Evolutionary conservation across 2,797 vertebrate genomes (phyloP).

Genomic region (Falco cherrug): DNA sequence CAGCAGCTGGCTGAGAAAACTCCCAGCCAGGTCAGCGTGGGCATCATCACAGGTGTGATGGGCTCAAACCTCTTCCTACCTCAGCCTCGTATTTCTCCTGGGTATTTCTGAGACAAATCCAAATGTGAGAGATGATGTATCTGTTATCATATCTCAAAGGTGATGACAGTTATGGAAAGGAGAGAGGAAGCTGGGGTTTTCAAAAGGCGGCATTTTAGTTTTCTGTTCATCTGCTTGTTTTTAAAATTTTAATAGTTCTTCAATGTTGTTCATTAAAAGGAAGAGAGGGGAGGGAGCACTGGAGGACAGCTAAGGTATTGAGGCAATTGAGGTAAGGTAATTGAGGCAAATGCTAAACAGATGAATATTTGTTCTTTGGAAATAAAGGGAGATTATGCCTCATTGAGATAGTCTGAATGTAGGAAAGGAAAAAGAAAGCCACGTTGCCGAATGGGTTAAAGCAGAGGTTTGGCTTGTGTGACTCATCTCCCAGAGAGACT

Average conservation of each 20-base stretch:
- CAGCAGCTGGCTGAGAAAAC: background rate
- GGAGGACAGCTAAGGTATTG: fast-evolving
- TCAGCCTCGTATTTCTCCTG: background rate
- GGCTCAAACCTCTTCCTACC: background rate
- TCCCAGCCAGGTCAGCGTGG: fast-evolving
- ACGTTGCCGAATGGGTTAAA: background rate
- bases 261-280: background rate
- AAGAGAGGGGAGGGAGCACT: background rate
- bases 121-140: background rate
- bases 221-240: background rate
- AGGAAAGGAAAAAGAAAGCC: background rate
- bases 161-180: background rate
- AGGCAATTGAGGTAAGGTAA: background rate
- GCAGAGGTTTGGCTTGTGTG: fast-evolving
- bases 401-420: background rate
- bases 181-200: background rate
- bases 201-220: background rate
- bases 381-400: background rate
- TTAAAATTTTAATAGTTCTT: background rate
- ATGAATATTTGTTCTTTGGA: background rate
- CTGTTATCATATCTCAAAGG: background rate
- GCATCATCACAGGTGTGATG: background rate
- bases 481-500: background rate
- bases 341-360: background rate
- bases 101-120: background rate